These are phyloP conservation scores for Periparus ater DNA, from an alignment of 2,797 vertebrate species.

Conservation along the genomic window DNA sequence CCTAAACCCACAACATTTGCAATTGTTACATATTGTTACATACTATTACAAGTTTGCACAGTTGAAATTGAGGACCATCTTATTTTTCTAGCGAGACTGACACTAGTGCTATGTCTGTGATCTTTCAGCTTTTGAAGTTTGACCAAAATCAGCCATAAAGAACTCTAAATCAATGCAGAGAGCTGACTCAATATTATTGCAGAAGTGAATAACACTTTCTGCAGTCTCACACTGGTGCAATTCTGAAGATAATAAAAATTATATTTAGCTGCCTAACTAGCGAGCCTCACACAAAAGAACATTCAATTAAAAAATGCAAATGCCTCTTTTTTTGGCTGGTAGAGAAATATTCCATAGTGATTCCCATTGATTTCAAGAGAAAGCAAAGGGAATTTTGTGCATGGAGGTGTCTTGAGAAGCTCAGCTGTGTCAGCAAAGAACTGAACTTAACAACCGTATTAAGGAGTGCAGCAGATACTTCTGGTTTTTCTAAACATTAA, in stretches of 20 bases:
- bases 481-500: conserved; percentile 3
- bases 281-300: conserved; percentile 41
- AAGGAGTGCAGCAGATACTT: conserved; percentile 27
- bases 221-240: conserved; percentile 8
- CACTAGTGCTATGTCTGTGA: not conserved
- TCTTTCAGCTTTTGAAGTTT: not conserved
- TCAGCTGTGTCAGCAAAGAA: conserved; percentile 43
- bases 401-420: conserved; percentile 9
- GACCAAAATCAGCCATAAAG: not conserved
- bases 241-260: conserved; percentile 57
- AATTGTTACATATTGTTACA: not conserved
- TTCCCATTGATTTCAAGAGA: conserved; percentile 48
- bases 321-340: conserved; percentile 39
- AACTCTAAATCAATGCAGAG: not conserved
- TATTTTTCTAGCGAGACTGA: not conserved
- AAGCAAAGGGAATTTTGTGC: conserved; percentile 32
- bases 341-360: conserved; percentile 44
- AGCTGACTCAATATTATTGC: conserved; percentile 16
- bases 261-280: conserved; percentile 52
- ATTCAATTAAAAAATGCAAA: conserved; percentile 64
- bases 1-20: not conserved
- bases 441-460: conserved; percentile 20
- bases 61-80: not conserved
- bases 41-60: not conserved
- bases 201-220: conserved; percentile 26